phyloP scores from a whole-genome alignment of 2,797 vertebrate genomes.

The Ctenopoma kingsleyae region DNA sequence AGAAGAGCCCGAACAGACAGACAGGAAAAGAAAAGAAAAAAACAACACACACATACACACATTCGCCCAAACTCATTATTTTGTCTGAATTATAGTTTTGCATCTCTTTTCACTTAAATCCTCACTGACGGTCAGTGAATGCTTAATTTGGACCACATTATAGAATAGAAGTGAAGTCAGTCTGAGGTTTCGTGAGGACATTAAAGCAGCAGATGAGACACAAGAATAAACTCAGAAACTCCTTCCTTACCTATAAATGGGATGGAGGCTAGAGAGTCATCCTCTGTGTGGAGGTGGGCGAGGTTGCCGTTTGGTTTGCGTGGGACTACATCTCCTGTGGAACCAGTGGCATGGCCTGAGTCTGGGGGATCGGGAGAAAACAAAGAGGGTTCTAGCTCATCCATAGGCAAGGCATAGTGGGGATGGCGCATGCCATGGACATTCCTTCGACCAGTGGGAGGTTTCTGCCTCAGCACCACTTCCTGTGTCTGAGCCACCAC shows the following conservation, averaged over 20 bases:
- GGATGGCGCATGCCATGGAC: slow-evolving; percentile 86
- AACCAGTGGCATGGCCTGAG: slow-evolving; percentile 39
- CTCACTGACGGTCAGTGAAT: slow-evolving; percentile 36
- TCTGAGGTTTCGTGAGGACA: slow-evolving; percentile 5
- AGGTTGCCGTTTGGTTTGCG: slow-evolving; percentile 84
- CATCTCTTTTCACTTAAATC: slow-evolving; percentile 37
- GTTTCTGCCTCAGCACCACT: slow-evolving; percentile 94
- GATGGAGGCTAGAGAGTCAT: slow-evolving; percentile 95
- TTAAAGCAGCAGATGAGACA: slow-evolving; percentile 3
- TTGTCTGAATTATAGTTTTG: slow-evolving; percentile 35
- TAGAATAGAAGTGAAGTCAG: slow-evolving; percentile 10
- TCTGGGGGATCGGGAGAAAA: slow-evolving; percentile 77
- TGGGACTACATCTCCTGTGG: slow-evolving; percentile 63
- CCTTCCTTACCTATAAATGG: slow-evolving; percentile 95
- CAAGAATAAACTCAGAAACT: not conserved
- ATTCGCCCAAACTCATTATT: slow-evolving; percentile 28
- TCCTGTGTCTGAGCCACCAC: slow-evolving; percentile 86
- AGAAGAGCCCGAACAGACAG: slow-evolving; percentile 37
- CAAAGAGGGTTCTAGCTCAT: slow-evolving; percentile 85
- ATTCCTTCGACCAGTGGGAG: slow-evolving; percentile 90
- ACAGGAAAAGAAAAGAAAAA: slow-evolving; percentile 55
- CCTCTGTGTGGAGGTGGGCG: slow-evolving; percentile 87
- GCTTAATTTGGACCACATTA: not conserved
- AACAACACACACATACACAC: slow-evolving; percentile 28
- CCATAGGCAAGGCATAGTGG: slow-evolving; percentile 88